Evolutionary conservation across 2,797 vertebrate species (phyloP), one percentile per base, ranked within the genome.

Genomic region (Enteromius unitaeniatus): DNA sequence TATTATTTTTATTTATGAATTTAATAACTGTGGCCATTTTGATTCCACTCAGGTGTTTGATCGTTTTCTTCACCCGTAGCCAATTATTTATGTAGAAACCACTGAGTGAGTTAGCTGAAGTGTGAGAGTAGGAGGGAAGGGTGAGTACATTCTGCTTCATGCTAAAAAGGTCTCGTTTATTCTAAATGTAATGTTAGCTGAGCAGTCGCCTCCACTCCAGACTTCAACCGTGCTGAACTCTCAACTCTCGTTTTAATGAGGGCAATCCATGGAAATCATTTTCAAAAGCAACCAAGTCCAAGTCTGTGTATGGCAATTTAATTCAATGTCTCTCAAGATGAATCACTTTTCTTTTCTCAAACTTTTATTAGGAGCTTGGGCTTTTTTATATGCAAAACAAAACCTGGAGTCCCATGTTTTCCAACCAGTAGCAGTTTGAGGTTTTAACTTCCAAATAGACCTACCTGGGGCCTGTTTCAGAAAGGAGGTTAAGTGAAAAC

Each of bases 201-300:
- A 82, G 45, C 70, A 81, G 67, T 70, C 7, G 58, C 62, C 23
- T 76, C 65, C 45, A 53, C 26, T 70, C 40, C 23, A 78, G 78
- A 84, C 77, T 69, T 45, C 49, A 80, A 62, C 53, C 21, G 23
- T 0, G 1, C 68, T 60, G 64, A 28, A 79, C 69, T 81, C 45
- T 82, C 15, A 13, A 82, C 53, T 74, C 28, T 60, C 45, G 42
- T 86, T 89, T 84, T 89, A 89, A 89, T 87, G 84, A 89, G 83
- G 40, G 65, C 81, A 85, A 86, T 88, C 65, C 68, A 79, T 82
- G 78, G 31, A 79, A 86, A 86, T 79, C 10, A 78, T 79, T 82
- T 81, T 87, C 84, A 85, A 82, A 82, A 62, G 49, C 74, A 7
- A 47, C 64, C 51, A 62, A 78, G 45, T 53, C 9, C 0, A 6